A percentile compares a stretch with the other conserved stretches of the same genome.
Evolutionary conservation across 2,113 vertebrate genomes (phyloP).

Genomic region (Haemorhous mexicanus): DNA sequence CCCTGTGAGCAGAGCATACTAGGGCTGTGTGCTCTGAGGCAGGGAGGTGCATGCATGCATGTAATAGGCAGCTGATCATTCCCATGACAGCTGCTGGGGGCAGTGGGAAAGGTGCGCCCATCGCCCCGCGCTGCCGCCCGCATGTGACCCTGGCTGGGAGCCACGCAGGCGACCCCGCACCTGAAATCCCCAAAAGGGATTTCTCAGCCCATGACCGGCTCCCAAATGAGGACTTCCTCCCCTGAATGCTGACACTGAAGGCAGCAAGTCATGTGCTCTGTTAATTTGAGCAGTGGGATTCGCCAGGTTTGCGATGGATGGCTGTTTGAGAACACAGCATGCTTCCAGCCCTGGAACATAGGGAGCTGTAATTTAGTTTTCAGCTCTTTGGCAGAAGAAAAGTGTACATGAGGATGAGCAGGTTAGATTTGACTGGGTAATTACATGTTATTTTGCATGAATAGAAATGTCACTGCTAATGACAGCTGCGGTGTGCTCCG

Average conservation of each 20-base stretch:
- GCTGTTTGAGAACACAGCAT: background rate
- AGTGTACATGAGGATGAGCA: background rate
- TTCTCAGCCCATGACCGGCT: background rate
- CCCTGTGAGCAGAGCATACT: conserved; percentile 77
- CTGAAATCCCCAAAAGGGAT: background rate
- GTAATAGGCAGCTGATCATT: conserved; percentile 85
- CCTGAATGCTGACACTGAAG: background rate
- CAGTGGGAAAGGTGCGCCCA: conserved; percentile 73
- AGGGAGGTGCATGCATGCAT: conserved; percentile 83
- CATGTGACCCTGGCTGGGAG: conserved; percentile 59
- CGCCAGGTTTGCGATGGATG: background rate
- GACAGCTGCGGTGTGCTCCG: background rate
- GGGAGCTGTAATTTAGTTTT: conserved; percentile 4
- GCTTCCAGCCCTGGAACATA: background rate
- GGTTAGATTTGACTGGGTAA: conserved; percentile 30
- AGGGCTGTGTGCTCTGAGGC: conserved; percentile 74
- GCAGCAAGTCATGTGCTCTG: background rate
- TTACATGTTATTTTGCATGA: conserved; percentile 20
- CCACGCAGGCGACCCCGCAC: background rate
- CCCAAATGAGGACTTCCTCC: conserved; percentile 7
- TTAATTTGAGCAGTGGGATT: conserved; percentile 3
- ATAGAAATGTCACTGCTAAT: background rate
- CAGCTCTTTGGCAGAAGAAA: conserved; percentile 11
- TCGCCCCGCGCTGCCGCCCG: conserved; percentile 47
- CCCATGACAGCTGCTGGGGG: conserved; percentile 78